Base-by-base conservation (phyloP, 2,113 vertebrate species). In the Oxyruncus cristatus region DNA sequence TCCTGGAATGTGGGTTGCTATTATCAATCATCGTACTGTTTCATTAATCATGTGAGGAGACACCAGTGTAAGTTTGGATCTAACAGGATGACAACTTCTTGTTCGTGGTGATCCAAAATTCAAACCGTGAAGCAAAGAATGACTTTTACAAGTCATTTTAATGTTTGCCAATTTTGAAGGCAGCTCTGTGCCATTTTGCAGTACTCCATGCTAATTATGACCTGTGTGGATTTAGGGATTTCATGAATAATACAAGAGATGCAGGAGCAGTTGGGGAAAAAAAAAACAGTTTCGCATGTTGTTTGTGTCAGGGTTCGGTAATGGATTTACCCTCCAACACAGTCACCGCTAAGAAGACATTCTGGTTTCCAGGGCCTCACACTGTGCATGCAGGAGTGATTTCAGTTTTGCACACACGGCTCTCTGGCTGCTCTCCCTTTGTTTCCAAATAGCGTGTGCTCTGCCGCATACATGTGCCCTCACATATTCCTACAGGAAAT, bases 1-100 rank as follows among this genome's bases (percentile, higher is more conserved):
- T 96, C 73, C 96, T 79, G 59, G 90, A 96, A 95, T 92, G 87
- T 92, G 96, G 78, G 83, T 93, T 96, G 86, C 94, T 97, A 74
- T 95, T 89, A 92, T 86, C 93, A 96, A 96, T 92, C 89, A 90
- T 87, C 37, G 42, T 66, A 66, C 92, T 50, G 32, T 87, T 94
- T 46, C 74, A 87, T 96, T 95, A 91, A 94, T 96, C 74, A 86
- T 84, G 65, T 67, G 78, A 80, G 85, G 78, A 83, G 83, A 96
- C 23, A 20, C 6, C 46, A 73, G 80, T 32, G 8, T 83, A 52
- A 89, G 80, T 47, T 76, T 75, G 84, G 82, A 77, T 76, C 68
- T 76, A 71, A 79, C 58, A 89, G 91, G 72, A 85, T 83, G 66
- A 93, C 91, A 91, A 49, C 73, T 91, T 72, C 81, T 83, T 84